Conservation (phyloP, 2,888 invertebrate species). For the Drosophila limbata region DNA sequence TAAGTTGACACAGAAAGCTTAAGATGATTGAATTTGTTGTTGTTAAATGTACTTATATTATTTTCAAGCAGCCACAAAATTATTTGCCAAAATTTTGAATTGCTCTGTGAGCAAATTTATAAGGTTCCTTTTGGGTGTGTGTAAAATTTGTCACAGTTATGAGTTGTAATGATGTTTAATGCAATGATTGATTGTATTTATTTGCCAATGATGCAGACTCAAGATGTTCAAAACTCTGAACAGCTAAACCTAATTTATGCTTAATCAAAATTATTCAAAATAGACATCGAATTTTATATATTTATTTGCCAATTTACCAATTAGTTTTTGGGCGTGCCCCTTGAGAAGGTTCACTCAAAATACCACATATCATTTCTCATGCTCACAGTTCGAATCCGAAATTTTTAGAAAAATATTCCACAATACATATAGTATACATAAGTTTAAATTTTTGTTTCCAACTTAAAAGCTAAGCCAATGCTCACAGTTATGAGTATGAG, state of each 20-base stretch:
- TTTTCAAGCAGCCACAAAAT: slow-evolving; percentile 82
- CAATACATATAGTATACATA: slow-evolving; percentile 49
- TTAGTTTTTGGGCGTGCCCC: slow-evolving; percentile 22
- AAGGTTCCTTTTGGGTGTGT: slow-evolving; percentile 42
- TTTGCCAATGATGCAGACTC: slow-evolving; percentile 57
- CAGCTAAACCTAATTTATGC: slow-evolving; percentile 65
- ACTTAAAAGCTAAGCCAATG: slow-evolving; percentile 74
- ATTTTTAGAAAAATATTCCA: slow-evolving; percentile 58
- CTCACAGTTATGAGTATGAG: slow-evolving; percentile 79
- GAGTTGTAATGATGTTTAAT: slow-evolving; percentile 57
- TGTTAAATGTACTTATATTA: slow-evolving; percentile 39
- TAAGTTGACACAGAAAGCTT: slow-evolving; percentile 62
- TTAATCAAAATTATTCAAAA: slow-evolving; percentile 66
- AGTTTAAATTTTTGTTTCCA: slow-evolving; percentile 39
- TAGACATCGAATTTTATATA: slow-evolving; percentile 44
- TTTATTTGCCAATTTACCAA: slow-evolving; percentile 47
- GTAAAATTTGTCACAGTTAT: slow-evolving; percentile 69
- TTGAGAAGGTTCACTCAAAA: slow-evolving; percentile 47
- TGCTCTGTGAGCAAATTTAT: slow-evolving; percentile 63
- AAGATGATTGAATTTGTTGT: slow-evolving; percentile 44
- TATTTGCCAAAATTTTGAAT: slow-evolving; percentile 50
- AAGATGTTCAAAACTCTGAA: slow-evolving; percentile 20
- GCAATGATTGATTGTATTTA: slow-evolving; percentile 57
- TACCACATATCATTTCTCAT: slow-evolving; percentile 76
- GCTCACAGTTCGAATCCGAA: slow-evolving; percentile 65